Base-by-base conservation (phyloP, 2,888 invertebrate species). In the Colletes collaris region DNA sequence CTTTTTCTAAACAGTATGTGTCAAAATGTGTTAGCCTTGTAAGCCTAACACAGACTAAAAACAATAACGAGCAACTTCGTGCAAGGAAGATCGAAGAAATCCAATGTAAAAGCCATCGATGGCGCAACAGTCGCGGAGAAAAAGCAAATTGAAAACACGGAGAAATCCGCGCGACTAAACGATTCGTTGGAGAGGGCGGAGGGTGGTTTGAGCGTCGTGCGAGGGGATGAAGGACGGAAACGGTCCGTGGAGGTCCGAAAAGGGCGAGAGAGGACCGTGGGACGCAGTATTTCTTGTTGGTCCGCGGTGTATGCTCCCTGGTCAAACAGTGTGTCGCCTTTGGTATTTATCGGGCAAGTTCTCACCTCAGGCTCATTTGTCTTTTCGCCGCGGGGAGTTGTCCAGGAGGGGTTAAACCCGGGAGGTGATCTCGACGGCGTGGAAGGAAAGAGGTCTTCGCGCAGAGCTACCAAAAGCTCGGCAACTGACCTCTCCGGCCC, bases 291-390 rank as follows among this genome's bases (percentile, higher is more conserved):
- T 92, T 92, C 92, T 92, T 92, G 92, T 85, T 19, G 74, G 78
- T 83, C 84, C 70, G 65, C 85, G 88, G 84, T 90, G 89, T 89
- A 87, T 87, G 89, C 88, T 90, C 90, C 85, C 90, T 91, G 92
- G 92, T 92, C 92, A 92, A 92, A 91, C 92, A 91, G 88, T 91
- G 91, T 93, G 92, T 93, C 93, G 92, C 92, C 91, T 92, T 92
- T 88, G 91, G 92, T 93, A 93, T 93, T 93, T 93, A 93, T 93
- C 92, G 93, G 91, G 90, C 90, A 93, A 93, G 92, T 93, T 93
- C 92, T 93, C 93, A 93, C 93, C 93, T 93, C 93, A 91, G 88
- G 89, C 92, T 93, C 93, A 92, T 93, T 93, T 93, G 92, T 93
- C 93, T 93, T 93, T 91, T 83, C 87, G 88, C 90, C 86, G 85